Evolutionary conservation across 2,888 invertebrate genomes (phyloP).

Genomic region (Coleophora flavipennella): DNA sequence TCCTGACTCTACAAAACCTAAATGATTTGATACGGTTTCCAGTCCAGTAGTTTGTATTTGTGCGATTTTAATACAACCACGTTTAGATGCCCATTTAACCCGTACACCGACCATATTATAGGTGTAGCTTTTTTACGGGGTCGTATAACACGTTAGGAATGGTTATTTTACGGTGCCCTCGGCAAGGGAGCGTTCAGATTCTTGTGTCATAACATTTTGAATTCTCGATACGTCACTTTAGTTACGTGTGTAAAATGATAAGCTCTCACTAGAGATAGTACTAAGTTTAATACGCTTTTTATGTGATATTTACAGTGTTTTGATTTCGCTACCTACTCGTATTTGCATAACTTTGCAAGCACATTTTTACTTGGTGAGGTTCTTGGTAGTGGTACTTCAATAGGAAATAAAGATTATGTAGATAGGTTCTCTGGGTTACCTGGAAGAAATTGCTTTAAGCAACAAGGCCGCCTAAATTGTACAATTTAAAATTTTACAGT

Average conservation of each 20-base stretch:
- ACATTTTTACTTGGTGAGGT: no score
- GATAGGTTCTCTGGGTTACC: no score
- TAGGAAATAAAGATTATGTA: no score
- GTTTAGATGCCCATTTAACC: slow-evolving; percentile 63
- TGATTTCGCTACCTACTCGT: not conserved
- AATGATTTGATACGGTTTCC: slow-evolving; percentile 62
- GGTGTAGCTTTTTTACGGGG: slow-evolving; percentile 59
- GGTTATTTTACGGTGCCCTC: slow-evolving; percentile 61
- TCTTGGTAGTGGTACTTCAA: no score
- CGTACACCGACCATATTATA: slow-evolving; percentile 44
- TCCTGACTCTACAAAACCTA: slow-evolving; percentile 24
- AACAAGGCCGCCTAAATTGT: no score
- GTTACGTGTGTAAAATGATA: slow-evolving; percentile 41
- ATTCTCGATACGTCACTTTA: slow-evolving; percentile 49
- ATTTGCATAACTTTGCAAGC: not conserved
- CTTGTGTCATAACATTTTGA: slow-evolving; percentile 66
- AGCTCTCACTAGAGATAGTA: slow-evolving; percentile 35
- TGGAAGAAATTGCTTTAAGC: no score
- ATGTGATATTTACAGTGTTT: slow-evolving; percentile 9
- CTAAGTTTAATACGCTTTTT: slow-evolving; percentile 31
- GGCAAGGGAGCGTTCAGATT: slow-evolving; percentile 47
- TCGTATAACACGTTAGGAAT: slow-evolving; percentile 64
- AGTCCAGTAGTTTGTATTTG: slow-evolving; percentile 64
- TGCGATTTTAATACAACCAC: slow-evolving; percentile 57
- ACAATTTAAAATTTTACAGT: no score